phyloP scores from a whole-genome alignment of 2,797 vertebrate genomes.

The Catostomus latipinnis region DNA sequence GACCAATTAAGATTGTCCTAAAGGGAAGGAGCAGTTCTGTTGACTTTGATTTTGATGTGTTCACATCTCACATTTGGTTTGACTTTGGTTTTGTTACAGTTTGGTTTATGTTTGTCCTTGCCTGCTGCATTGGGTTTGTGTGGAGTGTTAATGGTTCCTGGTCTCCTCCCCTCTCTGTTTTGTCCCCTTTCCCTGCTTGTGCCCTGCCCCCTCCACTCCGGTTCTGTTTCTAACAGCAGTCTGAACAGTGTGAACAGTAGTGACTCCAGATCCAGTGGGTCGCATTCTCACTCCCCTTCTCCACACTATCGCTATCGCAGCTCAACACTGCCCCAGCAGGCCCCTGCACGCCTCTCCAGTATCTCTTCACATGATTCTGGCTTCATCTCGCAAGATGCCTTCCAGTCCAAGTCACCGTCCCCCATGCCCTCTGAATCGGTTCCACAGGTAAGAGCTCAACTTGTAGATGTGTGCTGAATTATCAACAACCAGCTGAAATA shows the following conservation, averaged over 20 bases:
- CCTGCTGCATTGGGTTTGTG: constrained; percentile 76
- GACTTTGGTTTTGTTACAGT: constrained; percentile 42
- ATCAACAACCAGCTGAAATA: not conserved
- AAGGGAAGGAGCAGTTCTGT: constrained; percentile 17
- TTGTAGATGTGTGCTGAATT: not conserved
- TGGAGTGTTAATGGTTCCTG: constrained; percentile 72
- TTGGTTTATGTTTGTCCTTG: constrained; percentile 68
- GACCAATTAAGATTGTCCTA: not conserved
- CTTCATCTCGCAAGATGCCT: constrained; percentile 92
- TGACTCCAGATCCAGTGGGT: constrained; percentile 97
- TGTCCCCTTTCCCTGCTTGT: constrained; percentile 49
- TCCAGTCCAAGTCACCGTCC: constrained; percentile 93
- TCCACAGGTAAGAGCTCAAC: constrained; percentile 85
- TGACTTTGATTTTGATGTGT: constrained; percentile 32
- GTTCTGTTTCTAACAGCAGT: constrained; percentile 85
- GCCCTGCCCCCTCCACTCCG: constrained; percentile 26
- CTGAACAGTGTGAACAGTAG: constrained; percentile 99
- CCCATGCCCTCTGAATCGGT: constrained; percentile 91
- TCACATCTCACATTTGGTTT: not conserved
- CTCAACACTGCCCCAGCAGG: constrained; percentile 88
- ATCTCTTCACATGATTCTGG: constrained; percentile 97
- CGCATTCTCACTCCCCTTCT: constrained; percentile 97
- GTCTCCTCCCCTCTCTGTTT: constrained; percentile 55
- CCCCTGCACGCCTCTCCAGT: constrained; percentile 87
- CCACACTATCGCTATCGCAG: constrained; percentile 94